A percentile compares a stretch with the other conserved stretches of the same genome.
Evolutionary conservation across 2,113 vertebrate species (phyloP).

Genomic region (Trochalopteron elliotii): DNA sequence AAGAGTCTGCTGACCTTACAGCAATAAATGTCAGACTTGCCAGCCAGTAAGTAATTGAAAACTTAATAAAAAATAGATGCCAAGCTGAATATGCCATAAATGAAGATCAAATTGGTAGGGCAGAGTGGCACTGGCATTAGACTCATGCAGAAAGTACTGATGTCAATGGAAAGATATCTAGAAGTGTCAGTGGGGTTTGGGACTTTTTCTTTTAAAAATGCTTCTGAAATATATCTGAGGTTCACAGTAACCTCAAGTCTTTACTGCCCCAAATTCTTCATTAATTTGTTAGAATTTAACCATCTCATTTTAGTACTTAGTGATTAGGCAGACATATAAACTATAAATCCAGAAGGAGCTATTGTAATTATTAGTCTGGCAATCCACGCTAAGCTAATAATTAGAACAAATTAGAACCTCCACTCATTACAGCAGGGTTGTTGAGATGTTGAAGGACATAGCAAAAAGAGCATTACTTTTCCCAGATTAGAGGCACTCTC

Average conservation of each 20-base stretch:
- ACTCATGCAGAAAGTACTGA: not conserved
- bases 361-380: not conserved
- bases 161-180: not conserved
- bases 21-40: constrained; percentile 71
- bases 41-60: constrained; percentile 74
- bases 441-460: not conserved
- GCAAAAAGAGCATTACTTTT: not conserved
- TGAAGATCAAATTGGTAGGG: not conserved
- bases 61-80: not conserved
- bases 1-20: constrained; percentile 40
- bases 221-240: not conserved
- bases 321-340: not conserved
- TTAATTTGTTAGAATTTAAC: not conserved
- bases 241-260: not conserved
- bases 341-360: not conserved
- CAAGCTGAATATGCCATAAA: not conserved
- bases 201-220: not conserved
- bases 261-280: not conserved
- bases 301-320: not conserved
- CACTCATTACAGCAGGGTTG: not conserved
- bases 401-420: constrained; percentile 1
- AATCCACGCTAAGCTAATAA: not conserved
- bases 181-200: not conserved
- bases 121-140: not conserved
- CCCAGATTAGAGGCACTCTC: not conserved